Conservation (phyloP, 2,797 vertebrate species). For the Tapera naevia region DNA sequence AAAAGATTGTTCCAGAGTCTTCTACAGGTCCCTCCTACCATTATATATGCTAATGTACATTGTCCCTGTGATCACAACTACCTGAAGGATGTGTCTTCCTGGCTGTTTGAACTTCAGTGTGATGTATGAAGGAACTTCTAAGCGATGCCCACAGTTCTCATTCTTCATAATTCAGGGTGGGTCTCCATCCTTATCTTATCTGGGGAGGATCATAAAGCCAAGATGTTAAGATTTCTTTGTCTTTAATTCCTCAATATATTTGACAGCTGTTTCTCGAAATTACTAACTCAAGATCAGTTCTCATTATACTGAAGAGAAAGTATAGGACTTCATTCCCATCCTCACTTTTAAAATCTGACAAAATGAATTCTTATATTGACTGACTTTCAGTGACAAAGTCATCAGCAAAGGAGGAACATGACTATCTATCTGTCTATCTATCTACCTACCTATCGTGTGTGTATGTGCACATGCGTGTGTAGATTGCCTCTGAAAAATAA, state of each 20-base stretch:
- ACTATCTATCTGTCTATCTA: not conserved
- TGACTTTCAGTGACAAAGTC: not conserved
- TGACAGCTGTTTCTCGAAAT: not conserved
- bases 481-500: conserved; percentile 14
- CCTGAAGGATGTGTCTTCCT: not conserved
- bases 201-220: not conserved
- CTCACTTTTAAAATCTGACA: not conserved
- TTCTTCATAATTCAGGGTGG: not conserved
- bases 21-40: not conserved
- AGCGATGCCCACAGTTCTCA: not conserved
- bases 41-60: not conserved
- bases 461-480: fast-evolving
- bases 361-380: not conserved
- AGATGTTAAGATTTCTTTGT: not conserved
- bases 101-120: not conserved
- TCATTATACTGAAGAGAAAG: not conserved
- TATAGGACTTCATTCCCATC: not conserved
- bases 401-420: not conserved
- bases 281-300: not conserved
- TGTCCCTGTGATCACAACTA: not conserved
- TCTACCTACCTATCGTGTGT: not conserved
- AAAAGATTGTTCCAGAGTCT: not conserved
- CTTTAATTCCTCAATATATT: not conserved
- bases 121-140: not conserved
- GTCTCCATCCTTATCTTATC: not conserved